These are phyloP conservation scores for Molossus molossus DNA, from an alignment of 2,797 vertebrate species.

Conservation along the genomic window DNA sequence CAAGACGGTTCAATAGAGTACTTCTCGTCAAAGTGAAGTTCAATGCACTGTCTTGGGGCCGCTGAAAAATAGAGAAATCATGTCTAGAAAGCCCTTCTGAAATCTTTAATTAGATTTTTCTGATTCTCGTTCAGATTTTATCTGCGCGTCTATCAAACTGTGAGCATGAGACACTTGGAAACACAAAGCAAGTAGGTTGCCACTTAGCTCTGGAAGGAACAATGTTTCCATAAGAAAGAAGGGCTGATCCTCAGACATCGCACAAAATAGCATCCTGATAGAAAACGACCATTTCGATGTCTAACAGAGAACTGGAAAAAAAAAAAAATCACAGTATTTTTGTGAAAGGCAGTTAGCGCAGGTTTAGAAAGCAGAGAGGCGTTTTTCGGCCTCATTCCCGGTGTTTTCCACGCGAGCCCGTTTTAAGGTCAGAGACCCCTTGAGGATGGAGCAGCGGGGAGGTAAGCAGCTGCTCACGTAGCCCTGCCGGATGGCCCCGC, in stretches of 20 bases:
- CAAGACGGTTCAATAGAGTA: slow-evolving; percentile 99
- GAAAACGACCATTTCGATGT: background rate
- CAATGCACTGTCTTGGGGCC: slow-evolving; percentile 98
- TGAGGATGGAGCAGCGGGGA: background rate
- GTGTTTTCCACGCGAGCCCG: background rate
- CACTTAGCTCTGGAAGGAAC: background rate
- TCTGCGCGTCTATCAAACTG: background rate
- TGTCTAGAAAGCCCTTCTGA: background rate
- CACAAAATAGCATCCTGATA: background rate
- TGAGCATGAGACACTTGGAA: background rate
- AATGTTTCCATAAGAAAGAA: background rate
- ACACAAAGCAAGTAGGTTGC: background rate
- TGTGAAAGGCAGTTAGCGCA: background rate
- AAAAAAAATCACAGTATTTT: background rate
- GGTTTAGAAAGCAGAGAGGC: background rate
- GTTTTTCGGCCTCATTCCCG: background rate
- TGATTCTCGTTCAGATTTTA: background rate
- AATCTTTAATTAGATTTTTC: slow-evolving; percentile 61
- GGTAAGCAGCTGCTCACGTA: too few relatives aligned
- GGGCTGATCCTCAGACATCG: background rate
- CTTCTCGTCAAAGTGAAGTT: slow-evolving; percentile 98
- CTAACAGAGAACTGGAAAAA: background rate
- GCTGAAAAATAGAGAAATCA: slow-evolving; percentile 88
- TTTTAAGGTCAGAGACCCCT: background rate
- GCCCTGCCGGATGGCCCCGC: too few relatives aligned